Evolutionary conservation across 2,113 vertebrate species (phyloP).

Genomic region (Delphinapterus leucas): DNA sequence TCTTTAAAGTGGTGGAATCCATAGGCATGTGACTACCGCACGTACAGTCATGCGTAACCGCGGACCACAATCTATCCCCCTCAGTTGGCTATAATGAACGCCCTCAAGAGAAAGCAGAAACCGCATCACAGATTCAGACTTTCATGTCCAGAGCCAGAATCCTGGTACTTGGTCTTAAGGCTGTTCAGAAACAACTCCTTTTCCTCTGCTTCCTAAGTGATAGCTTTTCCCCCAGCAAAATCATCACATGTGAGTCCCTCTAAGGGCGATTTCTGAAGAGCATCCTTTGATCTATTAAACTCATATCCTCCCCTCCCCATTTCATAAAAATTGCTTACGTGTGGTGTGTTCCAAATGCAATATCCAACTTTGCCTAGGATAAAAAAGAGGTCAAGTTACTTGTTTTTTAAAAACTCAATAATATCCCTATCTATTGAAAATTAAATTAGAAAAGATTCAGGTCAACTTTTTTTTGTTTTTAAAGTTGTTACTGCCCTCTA

Average conservation of each 20-base stretch:
- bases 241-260: background rate
- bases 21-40: fast-evolving
- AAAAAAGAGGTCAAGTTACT: constrained; percentile 31
- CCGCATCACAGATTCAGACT: fast-evolving
- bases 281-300: background rate
- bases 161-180: background rate
- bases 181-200: background rate
- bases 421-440: background rate
- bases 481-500: constrained; percentile 77
- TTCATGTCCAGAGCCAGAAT: background rate
- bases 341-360: constrained; percentile 98
- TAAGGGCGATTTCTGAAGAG: background rate
- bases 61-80: background rate
- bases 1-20: background rate
- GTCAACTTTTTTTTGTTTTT: background rate
- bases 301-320: background rate
- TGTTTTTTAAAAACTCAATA: background rate
- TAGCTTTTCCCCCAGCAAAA: background rate
- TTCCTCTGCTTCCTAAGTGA: background rate
- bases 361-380: constrained; percentile 95
- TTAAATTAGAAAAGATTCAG: background rate
- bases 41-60: fast-evolving
- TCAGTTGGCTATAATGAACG: fast-evolving
- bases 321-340: constrained; percentile 89
- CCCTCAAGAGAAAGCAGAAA: background rate